Evolutionary conservation across 2,113 vertebrate species (phyloP), one percentile per base, ranked within the genome.

Genomic region (Enhydra lutris): DNA sequence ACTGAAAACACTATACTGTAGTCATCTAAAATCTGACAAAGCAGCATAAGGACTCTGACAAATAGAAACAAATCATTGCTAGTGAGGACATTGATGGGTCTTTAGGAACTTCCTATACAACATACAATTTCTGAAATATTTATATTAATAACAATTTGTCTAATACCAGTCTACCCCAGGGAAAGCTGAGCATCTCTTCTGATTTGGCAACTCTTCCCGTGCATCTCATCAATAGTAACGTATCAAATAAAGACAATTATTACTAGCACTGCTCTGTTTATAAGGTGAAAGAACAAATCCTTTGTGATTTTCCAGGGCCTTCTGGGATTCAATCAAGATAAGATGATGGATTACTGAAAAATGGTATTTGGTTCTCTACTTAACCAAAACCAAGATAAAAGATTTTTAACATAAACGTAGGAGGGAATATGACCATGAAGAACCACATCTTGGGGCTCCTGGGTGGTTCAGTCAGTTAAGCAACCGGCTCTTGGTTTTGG

Each of bases 331-430:
- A 10, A 83, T 95, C 89, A 96, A 87, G 5, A 90, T 92, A 88
- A n/a, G 6, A 90, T 80, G 31, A 84, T 88, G 71, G 21, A 47
- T 74, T 95, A 76, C 78, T 91, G 78, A 76, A 97, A 97, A 95
- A 42, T 50, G 91, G 55, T 91, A 90, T 7, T 88, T 97, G 47
- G 20, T 47, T 95, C 34, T 82, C 61, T 86, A 50, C 78, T 96
- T 92, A 89, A 94, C 82, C 65, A 78, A 93, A 96, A 45, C 79
- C 63, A 95, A 9, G 55, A 89, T 87, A 73, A 94, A 91, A 67
- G 12, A 65, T 96, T 96, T 85, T 57, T 55, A 80, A 93, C 55
- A 45, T 63, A 83, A 95, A 79, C n/a, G 47, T 80, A 88, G 47
- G 42, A 91, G 71, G 50, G 31, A 88, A 87, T 82, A 67, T 78